Percentiles rank a stretch among this genome's conserved stretches.
Conservation (phyloP, 1,140 invertebrate species). For the Pygmarrhopalites habei region DNA sequence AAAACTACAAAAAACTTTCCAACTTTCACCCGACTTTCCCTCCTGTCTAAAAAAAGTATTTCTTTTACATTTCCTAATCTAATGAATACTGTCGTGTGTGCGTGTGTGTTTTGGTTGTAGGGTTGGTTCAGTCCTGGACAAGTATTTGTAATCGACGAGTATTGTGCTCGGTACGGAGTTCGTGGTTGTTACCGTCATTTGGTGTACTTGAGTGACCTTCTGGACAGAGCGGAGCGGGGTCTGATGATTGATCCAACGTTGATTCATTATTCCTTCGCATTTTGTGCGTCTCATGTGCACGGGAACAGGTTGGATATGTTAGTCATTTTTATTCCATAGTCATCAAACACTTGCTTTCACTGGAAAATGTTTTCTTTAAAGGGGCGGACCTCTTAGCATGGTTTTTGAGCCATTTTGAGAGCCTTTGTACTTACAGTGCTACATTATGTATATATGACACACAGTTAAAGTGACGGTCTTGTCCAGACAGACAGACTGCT, state of each 20-base stretch:
- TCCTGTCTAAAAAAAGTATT: too few relatives aligned
- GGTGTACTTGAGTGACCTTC: conserved; percentile 88
- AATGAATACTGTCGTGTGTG: neutral
- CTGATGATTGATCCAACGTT: conserved; percentile 95
- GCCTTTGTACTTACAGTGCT: too few relatives aligned
- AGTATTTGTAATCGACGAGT: conserved; percentile 97
- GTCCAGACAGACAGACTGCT: too few relatives aligned
- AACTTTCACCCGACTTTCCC: too few relatives aligned
- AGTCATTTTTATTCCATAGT: conserved; percentile 35
- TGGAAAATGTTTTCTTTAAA: too few relatives aligned
- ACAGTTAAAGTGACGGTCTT: too few relatives aligned
- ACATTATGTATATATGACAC: too few relatives aligned
- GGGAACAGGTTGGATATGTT: conserved; percentile 72
- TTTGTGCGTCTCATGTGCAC: conserved; percentile 97
- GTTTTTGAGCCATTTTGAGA: too few relatives aligned
- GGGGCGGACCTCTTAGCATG: too few relatives aligned
- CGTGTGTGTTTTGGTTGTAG: conserved; percentile 48
- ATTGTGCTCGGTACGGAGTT: conserved; percentile 94
- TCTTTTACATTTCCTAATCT: too few relatives aligned
- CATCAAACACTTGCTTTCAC: too few relatives aligned
- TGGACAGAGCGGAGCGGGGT: conserved; percentile 90
- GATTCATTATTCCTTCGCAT: conserved; percentile 97
- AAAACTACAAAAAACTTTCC: too few relatives aligned
- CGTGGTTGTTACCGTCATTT: conserved; percentile 93
- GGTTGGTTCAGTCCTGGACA: conserved; percentile 99